A percentile compares a stretch with the other conserved stretches of the same genome.
These are phyloP conservation scores for Omphaloscelis lunosa DNA, from an alignment of 2,888 invertebrate species.

Conservation along the genomic window DNA sequence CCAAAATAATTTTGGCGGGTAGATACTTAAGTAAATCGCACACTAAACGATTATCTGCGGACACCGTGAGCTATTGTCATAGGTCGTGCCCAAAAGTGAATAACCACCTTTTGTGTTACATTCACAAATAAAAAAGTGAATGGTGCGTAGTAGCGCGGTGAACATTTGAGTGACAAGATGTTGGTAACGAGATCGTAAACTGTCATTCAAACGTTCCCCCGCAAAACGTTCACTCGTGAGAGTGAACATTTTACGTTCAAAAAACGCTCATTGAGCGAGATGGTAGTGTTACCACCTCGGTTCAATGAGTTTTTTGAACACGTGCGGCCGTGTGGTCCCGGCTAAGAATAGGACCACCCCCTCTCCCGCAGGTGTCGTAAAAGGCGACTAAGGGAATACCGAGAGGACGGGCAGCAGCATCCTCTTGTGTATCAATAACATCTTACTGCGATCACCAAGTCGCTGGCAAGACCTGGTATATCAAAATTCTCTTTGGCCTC, in stretches of 20 bases:
- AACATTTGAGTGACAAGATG: neutral
- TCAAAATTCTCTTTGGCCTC: conserved; percentile 25
- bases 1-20: neutral
- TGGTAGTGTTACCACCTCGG: too few relatives aligned
- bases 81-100: neutral
- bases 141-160: neutral
- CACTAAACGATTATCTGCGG: neutral
- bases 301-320: neutral
- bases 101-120: neutral
- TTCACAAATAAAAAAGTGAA: neutral
- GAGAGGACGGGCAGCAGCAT: conserved; percentile 38
- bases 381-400: conserved; percentile 42
- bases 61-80: neutral
- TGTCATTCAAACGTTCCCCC: neutral
- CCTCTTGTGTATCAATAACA: conserved; percentile 19
- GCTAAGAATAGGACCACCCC: conserved; percentile 46
- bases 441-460: conserved; percentile 45
- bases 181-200: neutral
- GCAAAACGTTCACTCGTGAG: neutral
- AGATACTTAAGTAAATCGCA: neutral
- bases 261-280: neutral
- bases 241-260: neutral
- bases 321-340: conserved; percentile 44
- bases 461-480: neutral
- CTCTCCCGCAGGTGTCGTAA: conserved; percentile 39